Evolutionary conservation across 2,888 invertebrate genomes (phyloP), one percentile per base, ranked within the genome.

Genomic region (Dynastes maya): DNA sequence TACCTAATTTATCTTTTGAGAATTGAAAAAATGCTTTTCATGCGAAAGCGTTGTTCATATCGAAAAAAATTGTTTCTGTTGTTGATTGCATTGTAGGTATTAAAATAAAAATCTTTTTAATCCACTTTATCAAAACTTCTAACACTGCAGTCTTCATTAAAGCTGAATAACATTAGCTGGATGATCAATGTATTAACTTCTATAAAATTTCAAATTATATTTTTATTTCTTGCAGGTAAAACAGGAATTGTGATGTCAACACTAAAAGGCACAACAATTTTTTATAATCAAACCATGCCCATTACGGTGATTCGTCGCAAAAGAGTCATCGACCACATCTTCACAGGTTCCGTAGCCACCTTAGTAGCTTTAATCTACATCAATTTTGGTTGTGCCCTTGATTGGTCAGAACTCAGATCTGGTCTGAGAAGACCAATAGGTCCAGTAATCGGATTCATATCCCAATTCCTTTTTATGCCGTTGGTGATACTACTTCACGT

Each of bases 301-400:
- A 82, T 88, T 6, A 85, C 84, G 22, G 86, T 88, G 1, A 82
- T 84, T 8, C 84, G 88, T 13, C 82, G 86, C 53, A 89, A 92
- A 75, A 90, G 94, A 29, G 83, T 92, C 49, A 92, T 96, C 58
- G 96, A 96, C 88, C 91, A 89, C 11, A 88, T 95, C 4, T 97
- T 97, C 85, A 93, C 93, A 0, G 91, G 90, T 61, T 94, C 95
- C 79, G 95, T 97, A 4, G 94, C 94, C 1, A 89, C 92, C 65
- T 91, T 97, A 68, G 94, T 95, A 58, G 94, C 95, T 0, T 89
- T 97, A 70, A 92, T 97, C 83, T 97, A 96, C 86, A 94, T 97
- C 77, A 97, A 97, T 90, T 97, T 97, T 89, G 97, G 97, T 0
- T 96, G 97, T 86, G 96, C 97, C 0, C 90, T 97, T 87, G 94